phyloP scores from a whole-genome alignment of 2,797 vertebrate genomes.

The Cyclopterus lumpus region DNA sequence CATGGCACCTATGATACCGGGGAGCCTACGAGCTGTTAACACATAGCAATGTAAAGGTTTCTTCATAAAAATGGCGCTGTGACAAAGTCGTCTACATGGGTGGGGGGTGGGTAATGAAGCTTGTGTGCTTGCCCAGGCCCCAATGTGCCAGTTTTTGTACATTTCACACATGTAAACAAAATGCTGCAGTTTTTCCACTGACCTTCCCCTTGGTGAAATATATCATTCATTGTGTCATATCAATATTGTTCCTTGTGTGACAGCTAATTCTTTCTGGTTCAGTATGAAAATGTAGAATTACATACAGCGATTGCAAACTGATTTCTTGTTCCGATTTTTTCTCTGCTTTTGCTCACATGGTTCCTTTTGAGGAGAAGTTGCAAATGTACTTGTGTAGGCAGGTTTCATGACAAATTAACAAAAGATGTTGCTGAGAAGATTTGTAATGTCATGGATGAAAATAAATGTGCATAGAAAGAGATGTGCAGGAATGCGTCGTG shows the following conservation, averaged over 20 bases:
- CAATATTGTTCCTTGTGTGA: constrained; percentile 26
- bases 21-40: constrained; percentile 28
- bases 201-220: constrained; percentile 38
- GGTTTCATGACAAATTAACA: constrained; percentile 72
- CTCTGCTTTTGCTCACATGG: constrained; percentile 42
- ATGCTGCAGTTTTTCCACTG: constrained; percentile 53
- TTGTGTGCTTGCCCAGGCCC: constrained; percentile 35
- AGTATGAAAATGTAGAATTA: constrained; percentile 20
- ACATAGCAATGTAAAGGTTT: constrained; percentile 31
- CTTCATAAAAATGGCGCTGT: constrained; percentile 36
- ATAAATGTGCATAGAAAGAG: constrained; percentile 77
- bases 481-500: constrained; percentile 32
- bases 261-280: constrained; percentile 4
- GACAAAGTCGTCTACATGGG: constrained; percentile 16
- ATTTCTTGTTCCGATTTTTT: constrained; percentile 9
- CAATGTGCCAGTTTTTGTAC: constrained; percentile 35
- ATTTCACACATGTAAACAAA: constrained; percentile 46
- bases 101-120: constrained; percentile 34
- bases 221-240: constrained; percentile 44
- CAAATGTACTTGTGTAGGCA: constrained; percentile 70
- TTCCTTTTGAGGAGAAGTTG: constrained; percentile 61
- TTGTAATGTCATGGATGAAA: constrained; percentile 73
- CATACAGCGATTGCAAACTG: constrained; percentile 13
- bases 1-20: constrained; percentile 33
- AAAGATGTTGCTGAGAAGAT: constrained; percentile 61